phyloP scores from a whole-genome alignment of 2,888 invertebrate species.

The Allacma fusca region DNA sequence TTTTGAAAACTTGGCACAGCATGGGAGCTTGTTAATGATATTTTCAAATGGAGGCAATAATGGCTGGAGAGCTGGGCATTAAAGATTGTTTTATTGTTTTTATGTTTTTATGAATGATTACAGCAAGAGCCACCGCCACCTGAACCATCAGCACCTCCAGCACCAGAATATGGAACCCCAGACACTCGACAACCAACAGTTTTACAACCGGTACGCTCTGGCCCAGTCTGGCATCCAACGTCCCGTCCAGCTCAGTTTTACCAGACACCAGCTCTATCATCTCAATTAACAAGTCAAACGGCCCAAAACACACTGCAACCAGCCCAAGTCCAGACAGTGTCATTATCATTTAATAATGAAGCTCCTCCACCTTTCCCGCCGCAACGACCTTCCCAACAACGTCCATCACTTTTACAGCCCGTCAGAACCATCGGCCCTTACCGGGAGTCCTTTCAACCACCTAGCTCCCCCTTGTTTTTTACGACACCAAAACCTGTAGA shows the following conservation, averaged over 20 bases:
- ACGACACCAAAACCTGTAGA: conserved; percentile 5
- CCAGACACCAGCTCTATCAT: conserved; percentile 11
- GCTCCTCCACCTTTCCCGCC: not conserved
- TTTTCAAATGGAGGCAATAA: not conserved
- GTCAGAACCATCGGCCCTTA: not conserved
- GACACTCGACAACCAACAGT: conserved; percentile 28
- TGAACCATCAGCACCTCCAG: not conserved
- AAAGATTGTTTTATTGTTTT: not conserved
- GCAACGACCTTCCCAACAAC: not conserved
- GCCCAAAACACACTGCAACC: not conserved
- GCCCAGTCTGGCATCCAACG: conserved; percentile 41
- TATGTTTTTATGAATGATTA: not conserved
- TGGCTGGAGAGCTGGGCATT: not conserved
- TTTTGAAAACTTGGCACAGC: no score
- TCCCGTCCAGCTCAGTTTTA: conserved; percentile 37
- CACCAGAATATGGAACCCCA: conserved; percentile 17
- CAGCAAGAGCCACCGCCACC: conserved; percentile 29
- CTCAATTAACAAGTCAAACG: conserved; percentile 17
- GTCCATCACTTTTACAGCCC: conserved; percentile 32
- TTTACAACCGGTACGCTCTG: conserved; percentile 37
- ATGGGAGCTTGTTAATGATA: not conserved
- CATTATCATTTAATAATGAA: not conserved
- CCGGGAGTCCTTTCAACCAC: conserved; percentile 1
- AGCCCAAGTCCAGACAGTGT: not conserved
- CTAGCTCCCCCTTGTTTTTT: not conserved